These are phyloP conservation scores for Myxocyprinus asiaticus DNA, from an alignment of 2,113 vertebrate species.

Conservation along the genomic window DNA sequence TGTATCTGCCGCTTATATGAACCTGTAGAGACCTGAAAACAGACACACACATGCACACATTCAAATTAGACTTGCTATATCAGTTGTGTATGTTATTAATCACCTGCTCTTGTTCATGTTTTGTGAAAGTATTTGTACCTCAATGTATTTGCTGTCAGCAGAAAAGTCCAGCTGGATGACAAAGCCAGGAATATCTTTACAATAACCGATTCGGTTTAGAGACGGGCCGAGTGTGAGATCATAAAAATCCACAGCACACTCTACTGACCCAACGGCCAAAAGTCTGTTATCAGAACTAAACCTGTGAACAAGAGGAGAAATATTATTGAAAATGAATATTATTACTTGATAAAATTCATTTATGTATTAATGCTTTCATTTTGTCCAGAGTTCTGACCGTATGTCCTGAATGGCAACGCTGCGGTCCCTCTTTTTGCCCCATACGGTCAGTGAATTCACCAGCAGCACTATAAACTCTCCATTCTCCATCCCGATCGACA, in stretches of 20 bases:
- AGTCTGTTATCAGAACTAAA: constrained; percentile 93
- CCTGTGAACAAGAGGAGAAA: constrained; percentile 67
- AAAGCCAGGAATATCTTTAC: constrained; percentile 92
- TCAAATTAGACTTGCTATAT: too few relatives aligned
- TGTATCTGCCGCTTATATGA: constrained; percentile 91
- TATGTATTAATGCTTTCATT: too few relatives aligned
- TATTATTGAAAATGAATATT: background rate
- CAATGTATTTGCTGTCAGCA: constrained; percentile 89
- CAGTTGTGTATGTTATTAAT: too few relatives aligned
- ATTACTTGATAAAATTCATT: background rate
- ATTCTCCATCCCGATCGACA: constrained; percentile 94
- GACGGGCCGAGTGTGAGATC: constrained; percentile 92
- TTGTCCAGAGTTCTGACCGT: constrained; percentile 71
- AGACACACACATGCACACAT: background rate
- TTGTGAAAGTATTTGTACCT: constrained; percentile 71
- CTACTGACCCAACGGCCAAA: constrained; percentile 89
- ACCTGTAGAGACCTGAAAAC: constrained; percentile 87
- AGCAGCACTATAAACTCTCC: constrained; percentile 92
- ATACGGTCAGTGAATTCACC: constrained; percentile 91
- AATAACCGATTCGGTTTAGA: constrained; percentile 91
- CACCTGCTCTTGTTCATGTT: too few relatives aligned
- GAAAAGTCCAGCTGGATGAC: constrained; percentile 96
- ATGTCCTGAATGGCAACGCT: constrained; percentile 93
- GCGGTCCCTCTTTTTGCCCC: constrained; percentile 95
- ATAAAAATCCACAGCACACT: constrained; percentile 93